Evolutionary conservation across 2,797 vertebrate genomes (phyloP).

Genomic region (Acrocephalus scirpaceus): DNA sequence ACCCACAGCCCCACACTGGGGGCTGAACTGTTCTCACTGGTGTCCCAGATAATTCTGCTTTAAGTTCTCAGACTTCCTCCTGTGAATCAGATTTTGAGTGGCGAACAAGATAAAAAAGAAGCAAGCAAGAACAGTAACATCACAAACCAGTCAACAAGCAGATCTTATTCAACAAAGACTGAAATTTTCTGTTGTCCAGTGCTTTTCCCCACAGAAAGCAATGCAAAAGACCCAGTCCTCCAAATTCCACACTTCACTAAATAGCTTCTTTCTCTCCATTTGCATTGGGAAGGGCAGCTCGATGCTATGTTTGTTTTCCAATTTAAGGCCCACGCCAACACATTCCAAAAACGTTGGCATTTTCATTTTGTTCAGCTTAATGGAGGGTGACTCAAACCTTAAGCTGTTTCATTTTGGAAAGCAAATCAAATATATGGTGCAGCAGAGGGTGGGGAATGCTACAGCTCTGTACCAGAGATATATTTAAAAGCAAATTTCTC

Average conservation of each 20-base stretch:
- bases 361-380: constrained; percentile 33
- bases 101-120: neutral
- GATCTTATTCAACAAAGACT: neutral
- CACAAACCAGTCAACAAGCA: accelerated
- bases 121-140: neutral
- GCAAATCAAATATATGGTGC: neutral
- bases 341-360: constrained; percentile 15
- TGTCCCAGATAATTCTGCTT: neutral
- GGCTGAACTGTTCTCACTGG: neutral
- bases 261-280: neutral
- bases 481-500: neutral
- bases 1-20: accelerated
- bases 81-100: neutral
- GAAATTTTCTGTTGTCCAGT: neutral
- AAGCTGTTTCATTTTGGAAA: constrained; percentile 32
- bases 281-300: neutral
- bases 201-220: neutral
- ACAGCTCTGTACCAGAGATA: neutral
- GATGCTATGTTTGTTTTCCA: neutral
- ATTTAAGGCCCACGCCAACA: neutral
- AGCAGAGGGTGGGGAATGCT: neutral
- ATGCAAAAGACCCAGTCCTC: neutral
- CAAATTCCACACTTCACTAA: neutral
- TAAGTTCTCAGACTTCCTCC: neutral
- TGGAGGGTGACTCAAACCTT: constrained; percentile 40